phyloP scores from a whole-genome alignment of 1,140 invertebrate genomes.

The Pararge aegeria region DNA sequence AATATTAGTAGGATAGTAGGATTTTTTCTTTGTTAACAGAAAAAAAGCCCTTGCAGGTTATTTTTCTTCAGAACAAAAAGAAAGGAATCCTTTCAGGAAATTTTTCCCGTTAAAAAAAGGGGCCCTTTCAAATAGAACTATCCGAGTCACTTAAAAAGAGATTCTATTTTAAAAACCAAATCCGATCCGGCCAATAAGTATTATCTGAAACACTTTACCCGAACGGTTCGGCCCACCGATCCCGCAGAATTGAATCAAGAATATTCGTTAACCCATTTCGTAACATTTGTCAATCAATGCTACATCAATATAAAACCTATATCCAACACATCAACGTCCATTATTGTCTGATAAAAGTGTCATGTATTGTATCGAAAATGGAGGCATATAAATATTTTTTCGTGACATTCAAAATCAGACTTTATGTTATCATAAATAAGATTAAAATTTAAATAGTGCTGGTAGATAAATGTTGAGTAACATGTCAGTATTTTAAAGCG shows the following conservation, averaged over 20 bases:
- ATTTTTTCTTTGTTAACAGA: no score
- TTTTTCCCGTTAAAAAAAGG: no score
- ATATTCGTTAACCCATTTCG: conserved; percentile 6
- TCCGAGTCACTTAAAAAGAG: neutral
- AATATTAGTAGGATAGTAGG: no score
- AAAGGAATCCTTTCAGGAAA: no score
- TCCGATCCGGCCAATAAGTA: neutral
- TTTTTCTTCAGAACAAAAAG: no score
- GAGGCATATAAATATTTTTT: neutral
- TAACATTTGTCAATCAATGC: neutral
- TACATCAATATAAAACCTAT: neutral
- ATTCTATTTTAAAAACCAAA: conserved; percentile 2
- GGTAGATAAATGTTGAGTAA: neutral
- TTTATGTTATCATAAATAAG: neutral
- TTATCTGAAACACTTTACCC: conserved; percentile 5
- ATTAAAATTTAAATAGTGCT: neutral
- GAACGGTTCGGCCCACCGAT: neutral
- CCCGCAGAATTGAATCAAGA: conserved; percentile 6
- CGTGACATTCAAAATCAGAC: neutral
- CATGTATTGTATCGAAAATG: conserved; percentile 3
- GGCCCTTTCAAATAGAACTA: neutral
- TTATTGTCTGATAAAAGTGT: neutral
- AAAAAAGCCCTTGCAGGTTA: no score
- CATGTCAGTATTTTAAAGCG: conserved; percentile 2
- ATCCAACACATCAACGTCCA: neutral